These are phyloP conservation scores for Phataginus tetradactyla DNA, from an alignment of 2,797 vertebrate species.

Conservation along the genomic window DNA sequence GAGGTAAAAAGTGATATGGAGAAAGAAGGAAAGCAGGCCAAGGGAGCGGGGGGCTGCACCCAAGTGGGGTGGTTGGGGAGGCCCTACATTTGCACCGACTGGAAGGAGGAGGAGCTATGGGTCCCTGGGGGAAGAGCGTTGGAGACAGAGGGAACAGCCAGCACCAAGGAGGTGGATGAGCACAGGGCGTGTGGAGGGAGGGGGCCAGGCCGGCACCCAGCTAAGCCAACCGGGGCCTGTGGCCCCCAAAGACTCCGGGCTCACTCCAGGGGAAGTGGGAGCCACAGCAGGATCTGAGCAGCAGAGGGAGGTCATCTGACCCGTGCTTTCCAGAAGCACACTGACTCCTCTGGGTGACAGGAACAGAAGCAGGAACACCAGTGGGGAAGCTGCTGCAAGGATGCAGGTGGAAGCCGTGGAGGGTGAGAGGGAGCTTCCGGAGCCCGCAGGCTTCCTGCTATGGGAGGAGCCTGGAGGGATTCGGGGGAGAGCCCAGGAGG, in stretches of 20 bases:
- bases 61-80: background rate
- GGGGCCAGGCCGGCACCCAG: background rate
- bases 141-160: background rate
- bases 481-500: background rate
- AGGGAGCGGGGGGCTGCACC: background rate
- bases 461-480: background rate
- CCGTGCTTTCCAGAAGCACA: background rate
- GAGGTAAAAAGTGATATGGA: no score
- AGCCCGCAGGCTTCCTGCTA: background rate
- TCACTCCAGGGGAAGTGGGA: background rate
- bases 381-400: background rate
- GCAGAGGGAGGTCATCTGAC: background rate
- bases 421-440: background rate
- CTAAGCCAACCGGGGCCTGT: background rate
- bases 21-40: background rate
- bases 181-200: no score
- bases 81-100: background rate
- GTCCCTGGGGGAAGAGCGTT: background rate
- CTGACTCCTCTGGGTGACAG: no score
- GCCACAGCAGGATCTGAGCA: background rate
- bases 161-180: background rate
- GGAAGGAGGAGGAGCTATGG: background rate
- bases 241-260: background rate
- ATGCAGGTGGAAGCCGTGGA: background rate
- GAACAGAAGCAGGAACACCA: background rate